A percentile compares a stretch with the other conserved stretches of the same genome.
Conservation (phyloP, 2,888 invertebrate genomes). For the Morinoia aosen region DNA sequence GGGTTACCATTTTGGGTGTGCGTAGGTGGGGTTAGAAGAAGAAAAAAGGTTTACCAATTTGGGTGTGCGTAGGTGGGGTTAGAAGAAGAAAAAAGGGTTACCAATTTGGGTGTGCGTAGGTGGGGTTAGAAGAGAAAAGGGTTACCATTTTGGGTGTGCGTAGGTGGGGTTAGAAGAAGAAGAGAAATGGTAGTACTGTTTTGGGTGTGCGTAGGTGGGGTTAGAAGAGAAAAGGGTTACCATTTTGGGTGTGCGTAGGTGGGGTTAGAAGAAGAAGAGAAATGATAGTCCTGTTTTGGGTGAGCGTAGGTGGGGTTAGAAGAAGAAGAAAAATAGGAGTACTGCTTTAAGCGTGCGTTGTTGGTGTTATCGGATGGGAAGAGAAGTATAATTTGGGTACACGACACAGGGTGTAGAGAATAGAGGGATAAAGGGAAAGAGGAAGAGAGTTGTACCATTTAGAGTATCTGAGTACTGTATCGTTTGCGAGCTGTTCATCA, state of each 20-base stretch:
- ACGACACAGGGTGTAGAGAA: no score
- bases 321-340: neutral
- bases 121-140: no score
- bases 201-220: neutral
- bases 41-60: neutral
- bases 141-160: no score
- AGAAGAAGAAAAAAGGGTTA: neutral
- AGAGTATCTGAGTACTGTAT: no score
- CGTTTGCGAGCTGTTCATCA: no score
- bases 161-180: no score
- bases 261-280: neutral
- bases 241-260: neutral
- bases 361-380: neutral
- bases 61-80: neutral
- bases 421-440: no score
- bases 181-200: neutral
- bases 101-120: neutral
- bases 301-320: neutral
- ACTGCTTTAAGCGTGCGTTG: neutral
- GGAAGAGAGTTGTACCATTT: no score
- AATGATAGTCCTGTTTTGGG: neutral
- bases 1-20: neutral
- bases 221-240: neutral
- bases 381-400: neutral
- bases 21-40: neutral